phyloP scores from a whole-genome alignment of 1,140 invertebrate species.

The Aradophagus sp. region DNA sequence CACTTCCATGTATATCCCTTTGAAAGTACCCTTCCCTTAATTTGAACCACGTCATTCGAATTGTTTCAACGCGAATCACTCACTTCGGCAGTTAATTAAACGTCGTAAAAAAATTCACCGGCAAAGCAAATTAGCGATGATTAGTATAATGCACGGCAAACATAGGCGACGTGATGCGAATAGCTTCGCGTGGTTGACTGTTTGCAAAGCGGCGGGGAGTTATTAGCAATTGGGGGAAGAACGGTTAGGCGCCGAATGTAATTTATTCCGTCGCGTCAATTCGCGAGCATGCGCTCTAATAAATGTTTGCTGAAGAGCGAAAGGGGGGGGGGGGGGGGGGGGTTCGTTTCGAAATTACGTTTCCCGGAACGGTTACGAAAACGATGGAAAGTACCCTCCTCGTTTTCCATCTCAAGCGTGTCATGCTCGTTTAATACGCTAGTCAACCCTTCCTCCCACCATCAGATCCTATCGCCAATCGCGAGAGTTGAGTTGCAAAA shows the following conservation, averaged over 20 bases:
- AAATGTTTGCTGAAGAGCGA: slow-evolving; percentile 61
- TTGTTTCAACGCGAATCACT: no score
- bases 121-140: slow-evolving; percentile 29
- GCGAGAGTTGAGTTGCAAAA: no score
- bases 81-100: slow-evolving; percentile 6
- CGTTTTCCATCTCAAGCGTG: no score
- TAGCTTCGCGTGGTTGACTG: slow-evolving; percentile 12
- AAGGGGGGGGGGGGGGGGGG: no score
- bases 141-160: slow-evolving; percentile 28
- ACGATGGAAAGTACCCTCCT: slow-evolving; percentile 35
- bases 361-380: slow-evolving; percentile 52
- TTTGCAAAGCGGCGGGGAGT: no score
- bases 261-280: slow-evolving; percentile 62
- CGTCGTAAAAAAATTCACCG: background rate
- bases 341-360: slow-evolving; percentile 60
- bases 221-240: slow-evolving; percentile 63
- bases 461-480: no score
- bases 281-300: slow-evolving; percentile 56
- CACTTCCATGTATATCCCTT: no score
- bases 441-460: no score
- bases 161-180: slow-evolving; percentile 27
- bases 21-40: no score
- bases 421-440: no score
- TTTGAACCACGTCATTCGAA: no score
- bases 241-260: slow-evolving; percentile 50